Percentiles rank a stretch among this genome's conserved stretches.
These are phyloP conservation scores for Caenorhabditis sp. DNA, from an alignment of 2,888 invertebrate species.

Conservation along the genomic window DNA sequence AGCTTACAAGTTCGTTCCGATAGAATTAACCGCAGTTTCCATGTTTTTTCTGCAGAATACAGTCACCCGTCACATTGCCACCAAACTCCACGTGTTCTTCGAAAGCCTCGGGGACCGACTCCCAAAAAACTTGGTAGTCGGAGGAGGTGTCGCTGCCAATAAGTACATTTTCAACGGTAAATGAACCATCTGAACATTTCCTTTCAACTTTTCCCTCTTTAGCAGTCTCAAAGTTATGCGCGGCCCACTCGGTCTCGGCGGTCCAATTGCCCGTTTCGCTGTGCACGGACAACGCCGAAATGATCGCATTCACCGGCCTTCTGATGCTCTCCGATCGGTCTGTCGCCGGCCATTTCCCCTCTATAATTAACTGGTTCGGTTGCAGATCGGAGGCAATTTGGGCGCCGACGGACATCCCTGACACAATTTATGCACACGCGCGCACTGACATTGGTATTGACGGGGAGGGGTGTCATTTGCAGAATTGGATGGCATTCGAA, in stretches of 20 bases:
- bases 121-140: constrained; percentile 65
- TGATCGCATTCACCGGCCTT: constrained; percentile 84
- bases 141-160: constrained; percentile 77
- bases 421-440: constrained; percentile 67
- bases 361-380: constrained; percentile 33
- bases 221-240: constrained; percentile 64
- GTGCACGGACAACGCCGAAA: constrained; percentile 97
- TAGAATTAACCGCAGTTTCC: background rate
- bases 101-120: constrained; percentile 33
- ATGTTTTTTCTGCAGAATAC: constrained; percentile 44
- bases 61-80: constrained; percentile 62
- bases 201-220: constrained; percentile 4
- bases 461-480: no score
- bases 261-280: constrained; percentile 84
- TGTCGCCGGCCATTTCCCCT: background rate
- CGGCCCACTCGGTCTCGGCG: constrained; percentile 44
- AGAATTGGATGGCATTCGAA: constrained; percentile 13
- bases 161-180: constrained; percentile 64
- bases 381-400: constrained; percentile 34
- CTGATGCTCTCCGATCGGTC: constrained; percentile 60
- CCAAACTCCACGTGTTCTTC: constrained; percentile 56
- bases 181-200: background rate
- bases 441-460: constrained; percentile 60
- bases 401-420: constrained; percentile 55
- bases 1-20: constrained; percentile 47